Conservation (phyloP, 2,888 invertebrate genomes). For the Resseliella maxima region DNA sequence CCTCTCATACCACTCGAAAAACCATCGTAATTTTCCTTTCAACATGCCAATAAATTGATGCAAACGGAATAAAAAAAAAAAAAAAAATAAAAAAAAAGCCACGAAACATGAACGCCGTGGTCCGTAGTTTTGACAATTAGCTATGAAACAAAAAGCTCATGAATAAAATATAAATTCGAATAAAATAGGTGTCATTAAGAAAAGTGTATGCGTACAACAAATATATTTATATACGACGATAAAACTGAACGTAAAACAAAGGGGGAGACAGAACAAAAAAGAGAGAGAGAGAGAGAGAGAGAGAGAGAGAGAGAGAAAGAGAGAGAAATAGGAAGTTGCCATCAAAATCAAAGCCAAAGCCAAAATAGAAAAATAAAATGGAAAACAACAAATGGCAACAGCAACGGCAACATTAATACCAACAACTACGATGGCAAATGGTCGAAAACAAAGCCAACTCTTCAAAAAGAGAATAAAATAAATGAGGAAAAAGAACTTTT, state of each 20-base stretch:
- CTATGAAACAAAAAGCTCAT: slow-evolving; percentile 52
- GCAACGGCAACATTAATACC: not conserved
- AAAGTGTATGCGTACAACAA: slow-evolving; percentile 16
- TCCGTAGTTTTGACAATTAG: slow-evolving; percentile 55
- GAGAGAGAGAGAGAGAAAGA: no score
- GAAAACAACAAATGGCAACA: not conserved
- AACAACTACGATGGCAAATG: not conserved
- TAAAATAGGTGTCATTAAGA: slow-evolving; percentile 51
- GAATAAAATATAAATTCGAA: slow-evolving; percentile 54
- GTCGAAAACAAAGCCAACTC: slow-evolving; percentile 12
- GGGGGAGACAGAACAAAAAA: not conserved
- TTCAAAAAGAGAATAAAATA: not conserved
- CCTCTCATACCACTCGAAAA: no score
- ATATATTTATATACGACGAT: no score
- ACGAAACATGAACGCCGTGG: not conserved
- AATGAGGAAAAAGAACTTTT: slow-evolving; percentile 35
- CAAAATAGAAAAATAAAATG: not conserved
- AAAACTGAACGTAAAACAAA: not conserved
- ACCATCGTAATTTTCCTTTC: not conserved
- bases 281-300: not conserved
- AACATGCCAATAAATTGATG: not conserved
- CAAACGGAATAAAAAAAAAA: no score
- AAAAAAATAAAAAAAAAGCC: no score
- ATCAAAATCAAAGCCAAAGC: slow-evolving; percentile 34
- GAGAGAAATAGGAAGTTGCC: not conserved